A percentile compares a stretch with the other conserved stretches of the same genome.
phyloP scores from a whole-genome alignment of 2,797 vertebrate genomes.

The Muscicapa striata region DNA sequence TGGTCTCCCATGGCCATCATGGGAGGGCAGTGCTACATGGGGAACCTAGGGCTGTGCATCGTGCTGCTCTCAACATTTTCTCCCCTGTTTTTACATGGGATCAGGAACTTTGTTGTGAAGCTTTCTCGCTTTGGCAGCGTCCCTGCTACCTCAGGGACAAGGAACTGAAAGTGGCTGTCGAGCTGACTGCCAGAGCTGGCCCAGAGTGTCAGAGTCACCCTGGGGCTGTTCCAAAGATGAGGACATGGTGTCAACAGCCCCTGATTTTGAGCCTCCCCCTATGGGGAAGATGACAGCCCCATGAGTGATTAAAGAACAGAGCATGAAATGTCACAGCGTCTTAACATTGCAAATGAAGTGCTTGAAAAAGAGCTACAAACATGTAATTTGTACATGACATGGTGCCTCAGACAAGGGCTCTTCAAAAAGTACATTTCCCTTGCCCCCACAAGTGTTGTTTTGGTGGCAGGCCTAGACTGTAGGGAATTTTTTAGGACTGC shows the following conservation, averaged over 20 bases:
- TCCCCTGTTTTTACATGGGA: neutral
- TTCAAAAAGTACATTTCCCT: neutral
- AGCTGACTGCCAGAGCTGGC: neutral
- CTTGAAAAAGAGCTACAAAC: neutral
- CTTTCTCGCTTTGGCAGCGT: neutral
- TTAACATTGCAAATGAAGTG: neutral
- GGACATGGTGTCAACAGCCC: neutral
- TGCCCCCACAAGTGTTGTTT: neutral
- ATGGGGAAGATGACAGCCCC: neutral
- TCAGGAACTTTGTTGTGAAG: neutral
- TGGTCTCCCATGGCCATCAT: fast-evolving
- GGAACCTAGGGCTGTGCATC: neutral
- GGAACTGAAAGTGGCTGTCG: slow-evolving; percentile 56
- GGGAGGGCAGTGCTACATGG: neutral
- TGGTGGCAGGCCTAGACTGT: neutral
- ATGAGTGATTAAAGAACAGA: neutral
- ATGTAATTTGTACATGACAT: fast-evolving
- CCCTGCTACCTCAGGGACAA: neutral
- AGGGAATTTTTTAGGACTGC: neutral
- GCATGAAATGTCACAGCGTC: neutral
- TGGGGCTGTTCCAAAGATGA: neutral
- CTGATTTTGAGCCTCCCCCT: neutral
- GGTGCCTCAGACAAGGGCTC: neutral
- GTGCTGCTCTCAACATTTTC: neutral
- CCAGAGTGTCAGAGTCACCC: neutral